Percentiles rank a stretch among this genome's conserved stretches.
These are phyloP conservation scores for Epicauta chinensis DNA, from an alignment of 1,140 invertebrate genomes.

Conservation along the genomic window DNA sequence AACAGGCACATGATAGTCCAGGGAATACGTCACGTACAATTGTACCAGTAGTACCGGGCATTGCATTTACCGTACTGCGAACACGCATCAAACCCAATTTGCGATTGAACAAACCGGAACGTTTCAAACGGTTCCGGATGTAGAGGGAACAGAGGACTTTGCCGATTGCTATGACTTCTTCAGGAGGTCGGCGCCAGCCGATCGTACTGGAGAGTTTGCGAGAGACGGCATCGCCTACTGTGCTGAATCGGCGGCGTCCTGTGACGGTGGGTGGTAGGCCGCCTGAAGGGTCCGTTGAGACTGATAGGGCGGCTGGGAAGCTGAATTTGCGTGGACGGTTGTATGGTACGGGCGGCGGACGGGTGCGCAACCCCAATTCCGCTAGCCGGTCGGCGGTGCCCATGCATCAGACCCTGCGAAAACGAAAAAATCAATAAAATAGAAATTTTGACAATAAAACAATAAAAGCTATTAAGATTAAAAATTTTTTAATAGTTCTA, in stretches of 20 bases:
- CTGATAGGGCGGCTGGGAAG: conserved; percentile 46
- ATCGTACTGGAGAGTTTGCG: conserved; percentile 65
- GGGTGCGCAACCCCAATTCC: neutral
- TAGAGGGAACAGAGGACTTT: conserved; percentile 55
- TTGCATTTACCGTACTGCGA: conserved; percentile 51
- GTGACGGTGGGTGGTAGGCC: conserved; percentile 6
- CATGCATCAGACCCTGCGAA: conserved; percentile 8
- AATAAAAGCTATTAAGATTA: too few species aligned
- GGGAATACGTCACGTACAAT: conserved; percentile 37
- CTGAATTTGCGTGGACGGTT: conserved; percentile 46
- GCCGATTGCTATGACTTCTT: conserved; percentile 54
- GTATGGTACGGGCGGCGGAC: neutral
- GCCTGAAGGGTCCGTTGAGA: conserved; percentile 19
- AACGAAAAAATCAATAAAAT: neutral
- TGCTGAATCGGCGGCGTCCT: conserved; percentile 52
- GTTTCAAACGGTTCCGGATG: conserved; percentile 56
- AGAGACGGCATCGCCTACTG: conserved; percentile 62
- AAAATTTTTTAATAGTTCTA: too few species aligned
- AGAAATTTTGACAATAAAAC: too few species aligned
- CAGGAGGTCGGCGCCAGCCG: conserved; percentile 56
- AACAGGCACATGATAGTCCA: conserved; percentile 49
- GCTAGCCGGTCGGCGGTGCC: conserved; percentile 1
- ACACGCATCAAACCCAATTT: conserved; percentile 64
- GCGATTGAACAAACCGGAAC: conserved; percentile 58
- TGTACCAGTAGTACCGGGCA: conserved; percentile 15